A percentile compares a stretch with the other conserved stretches of the same genome.
Conservation (phyloP, 1,140 invertebrate species). For the Campoletis sonorensis region DNA sequence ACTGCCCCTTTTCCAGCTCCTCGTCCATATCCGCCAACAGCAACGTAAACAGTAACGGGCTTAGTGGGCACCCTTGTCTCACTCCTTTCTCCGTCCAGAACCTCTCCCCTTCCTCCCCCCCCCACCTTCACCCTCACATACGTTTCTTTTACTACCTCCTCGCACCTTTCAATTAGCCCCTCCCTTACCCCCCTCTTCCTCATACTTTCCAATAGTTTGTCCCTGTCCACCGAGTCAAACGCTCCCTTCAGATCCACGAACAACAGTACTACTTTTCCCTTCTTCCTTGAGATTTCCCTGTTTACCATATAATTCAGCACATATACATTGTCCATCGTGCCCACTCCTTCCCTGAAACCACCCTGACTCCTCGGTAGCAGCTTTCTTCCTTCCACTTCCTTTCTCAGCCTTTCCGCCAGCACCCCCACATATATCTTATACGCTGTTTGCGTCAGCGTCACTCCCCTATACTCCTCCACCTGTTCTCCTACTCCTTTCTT, state of each 20-base stretch:
- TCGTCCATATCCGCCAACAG: slow-evolving; percentile 42
- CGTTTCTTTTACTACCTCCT: too few species aligned
- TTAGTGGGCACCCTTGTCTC: slow-evolving; percentile 42
- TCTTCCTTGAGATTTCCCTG: background rate
- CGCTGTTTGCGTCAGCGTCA: slow-evolving; percentile 36
- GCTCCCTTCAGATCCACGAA: background rate
- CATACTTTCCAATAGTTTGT: background rate
- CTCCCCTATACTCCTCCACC: slow-evolving; percentile 31
- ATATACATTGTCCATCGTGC: slow-evolving; percentile 14
- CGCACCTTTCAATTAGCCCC: too few species aligned
- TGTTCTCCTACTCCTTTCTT: background rate
- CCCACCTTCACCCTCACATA: too few species aligned
- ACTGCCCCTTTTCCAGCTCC: slow-evolving; percentile 11
- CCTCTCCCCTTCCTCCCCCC: background rate
- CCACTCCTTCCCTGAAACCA: slow-evolving; percentile 3
- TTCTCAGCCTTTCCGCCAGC: slow-evolving; percentile 16
- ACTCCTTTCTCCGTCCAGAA: slow-evolving; percentile 39
- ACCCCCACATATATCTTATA: slow-evolving; percentile 51
- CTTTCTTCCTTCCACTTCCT: background rate
- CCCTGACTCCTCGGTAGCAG: background rate
- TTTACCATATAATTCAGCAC: background rate
- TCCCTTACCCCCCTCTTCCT: slow-evolving; percentile 6
- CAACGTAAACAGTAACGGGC: slow-evolving; percentile 34
- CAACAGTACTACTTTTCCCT: background rate
- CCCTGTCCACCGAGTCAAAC: background rate